Evolutionary conservation across 2,797 vertebrate species (phyloP), one percentile per base, ranked within the genome.

Genomic region (Sebastiscus tertius): DNA sequence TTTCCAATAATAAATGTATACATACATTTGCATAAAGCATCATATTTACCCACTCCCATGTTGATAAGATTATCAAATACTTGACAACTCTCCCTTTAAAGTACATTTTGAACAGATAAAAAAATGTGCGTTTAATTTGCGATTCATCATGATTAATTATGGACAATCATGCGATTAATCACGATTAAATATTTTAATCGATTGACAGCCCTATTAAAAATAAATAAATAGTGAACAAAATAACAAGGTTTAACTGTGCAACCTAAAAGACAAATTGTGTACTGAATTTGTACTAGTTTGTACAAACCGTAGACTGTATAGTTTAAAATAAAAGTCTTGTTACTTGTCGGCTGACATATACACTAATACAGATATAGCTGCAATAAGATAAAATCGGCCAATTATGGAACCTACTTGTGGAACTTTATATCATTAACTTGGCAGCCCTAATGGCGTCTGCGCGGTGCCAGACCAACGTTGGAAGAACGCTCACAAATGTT

Each of bases 401-500:
- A 39, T 71, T 8, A 49, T n/a, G 56, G 36, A 33, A n/a, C 12
- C 52, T 63, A 26, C 33, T 31, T 14, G 31, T 8, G 22, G n/a
- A 49, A 31, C 16, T 5, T 8, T 66, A n/a, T 14, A 10, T 74
- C 10, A 69, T 24, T 42, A 54, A 71, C 39, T 60, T 54, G 29
- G 27, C 34, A 71, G 12, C 22, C 20, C 18, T 12, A 9, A 59
- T 5, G 54, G 33, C 2, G 20, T 12, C 20, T 60, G 58, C 39
- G 20, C 61, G 60, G n/a, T n/a, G 55, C 9, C 54, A 69, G 54
- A 46, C 8, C 66, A 71, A 26, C 27, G 6, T 24, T 66, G 27
- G 36, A 81, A 62, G 62, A 64, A 36, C 1, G 18, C 27, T 88
- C 46, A 65, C 46, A 63, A 83, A 88, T 78, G 22, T 73, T 67